A percentile compares a stretch with the other conserved stretches of the same genome.
Evolutionary conservation across 2,797 vertebrate species (phyloP).

Genomic region (Acipenser transmontanus): DNA sequence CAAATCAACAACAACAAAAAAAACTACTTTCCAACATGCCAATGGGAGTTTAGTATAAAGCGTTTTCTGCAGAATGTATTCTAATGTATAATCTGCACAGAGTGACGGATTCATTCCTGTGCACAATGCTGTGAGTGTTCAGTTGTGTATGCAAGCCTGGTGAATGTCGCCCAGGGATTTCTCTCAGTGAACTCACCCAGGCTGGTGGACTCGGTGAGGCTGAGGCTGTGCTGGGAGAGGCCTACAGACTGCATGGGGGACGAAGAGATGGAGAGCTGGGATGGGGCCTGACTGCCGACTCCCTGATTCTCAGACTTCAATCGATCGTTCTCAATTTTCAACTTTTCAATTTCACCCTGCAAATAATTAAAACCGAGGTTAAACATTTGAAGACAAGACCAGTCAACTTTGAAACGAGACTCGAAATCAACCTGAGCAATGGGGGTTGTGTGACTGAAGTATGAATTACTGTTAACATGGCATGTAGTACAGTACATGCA

Average conservation of each 20-base stretch:
- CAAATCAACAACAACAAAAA: not conserved
- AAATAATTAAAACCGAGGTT: not conserved
- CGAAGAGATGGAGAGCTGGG: slow-evolving; percentile 65
- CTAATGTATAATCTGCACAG: no score
- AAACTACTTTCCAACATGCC: not conserved
- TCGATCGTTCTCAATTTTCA: slow-evolving; percentile 72
- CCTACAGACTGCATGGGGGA: slow-evolving; percentile 61
- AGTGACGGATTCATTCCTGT: no score
- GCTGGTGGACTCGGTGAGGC: slow-evolving; percentile 73
- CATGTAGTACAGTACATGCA: no score
- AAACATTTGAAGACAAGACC: not conserved
- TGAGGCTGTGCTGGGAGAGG: slow-evolving; percentile 65
- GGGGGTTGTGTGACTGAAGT: not conserved
- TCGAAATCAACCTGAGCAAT: not conserved
- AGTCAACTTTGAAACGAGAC: not conserved
- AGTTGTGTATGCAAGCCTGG: slow-evolving; percentile 21
- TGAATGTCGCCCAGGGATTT: not conserved
- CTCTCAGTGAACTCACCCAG: slow-evolving; percentile 55
- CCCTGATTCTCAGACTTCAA: slow-evolving; percentile 68
- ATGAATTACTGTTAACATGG: no score
- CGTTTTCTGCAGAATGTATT: no score
- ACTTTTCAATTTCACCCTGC: slow-evolving; percentile 74
- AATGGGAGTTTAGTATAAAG: not conserved
- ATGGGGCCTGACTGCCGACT: slow-evolving; percentile 61
- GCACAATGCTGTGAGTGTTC: no score